Evolutionary conservation across 2,888 invertebrate species (phyloP).

Genomic region (Xestobium rufovillosum): DNA sequence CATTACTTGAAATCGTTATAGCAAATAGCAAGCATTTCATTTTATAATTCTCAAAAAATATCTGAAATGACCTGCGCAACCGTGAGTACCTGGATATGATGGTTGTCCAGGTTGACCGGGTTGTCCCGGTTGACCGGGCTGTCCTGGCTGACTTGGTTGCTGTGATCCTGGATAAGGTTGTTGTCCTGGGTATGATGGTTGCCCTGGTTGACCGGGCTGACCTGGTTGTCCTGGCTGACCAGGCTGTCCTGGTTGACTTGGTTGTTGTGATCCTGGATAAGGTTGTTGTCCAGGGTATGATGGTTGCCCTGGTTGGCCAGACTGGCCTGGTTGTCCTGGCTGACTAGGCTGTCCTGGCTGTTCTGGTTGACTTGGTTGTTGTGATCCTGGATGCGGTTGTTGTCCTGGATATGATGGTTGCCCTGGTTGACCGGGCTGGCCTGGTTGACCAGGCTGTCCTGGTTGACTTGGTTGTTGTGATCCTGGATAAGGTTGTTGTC

Average conservation of each 20-base stretch:
- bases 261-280: constrained; percentile 15
- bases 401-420: constrained; percentile 19
- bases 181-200: constrained; percentile 19
- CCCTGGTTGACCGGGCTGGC: constrained; percentile 18
- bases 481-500: constrained; percentile 12
- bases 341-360: constrained; percentile 49
- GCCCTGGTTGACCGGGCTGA: constrained; percentile 17
- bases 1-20: too few relatives aligned
- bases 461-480: constrained; percentile 17
- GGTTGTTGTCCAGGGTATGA: constrained; percentile 8
- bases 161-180: constrained; percentile 13
- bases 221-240: constrained; percentile 20
- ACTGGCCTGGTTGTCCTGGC: constrained; percentile 23
- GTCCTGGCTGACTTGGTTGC: constrained; percentile 16
- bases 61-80: too few relatives aligned
- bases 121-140: too few relatives aligned
- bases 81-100: background rate
- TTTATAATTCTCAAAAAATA: too few relatives aligned
- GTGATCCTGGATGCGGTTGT: constrained; percentile 19
- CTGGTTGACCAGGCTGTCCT: constrained; percentile 17
- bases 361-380: constrained; percentile 49
- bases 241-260: constrained; percentile 17
- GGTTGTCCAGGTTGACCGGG: too few relatives aligned
- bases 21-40: too few relatives aligned
- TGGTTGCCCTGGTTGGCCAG: constrained; percentile 26